phyloP scores from a whole-genome alignment of 23 tunicate species.

The Phallusia fumigata region DNA sequence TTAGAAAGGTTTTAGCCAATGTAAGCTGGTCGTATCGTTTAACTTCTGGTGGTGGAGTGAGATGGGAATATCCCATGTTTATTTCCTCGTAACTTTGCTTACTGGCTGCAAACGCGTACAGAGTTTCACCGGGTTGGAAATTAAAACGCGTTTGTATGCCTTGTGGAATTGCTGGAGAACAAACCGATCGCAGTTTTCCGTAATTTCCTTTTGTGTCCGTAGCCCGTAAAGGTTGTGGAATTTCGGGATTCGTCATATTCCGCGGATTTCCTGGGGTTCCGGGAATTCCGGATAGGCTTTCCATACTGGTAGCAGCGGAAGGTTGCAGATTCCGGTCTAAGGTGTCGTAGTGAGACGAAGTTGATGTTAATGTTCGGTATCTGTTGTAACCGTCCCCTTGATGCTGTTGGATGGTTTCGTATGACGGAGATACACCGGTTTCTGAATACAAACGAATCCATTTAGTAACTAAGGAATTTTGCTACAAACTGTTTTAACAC shows the following conservation, averaged over 20 bases:
- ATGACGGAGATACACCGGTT: no score
- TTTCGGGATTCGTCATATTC: not conserved
- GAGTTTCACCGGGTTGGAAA: not conserved
- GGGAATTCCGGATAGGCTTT: not conserved
- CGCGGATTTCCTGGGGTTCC: not conserved
- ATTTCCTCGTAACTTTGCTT: not conserved
- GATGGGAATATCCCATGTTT: not conserved
- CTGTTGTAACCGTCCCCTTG: not conserved
- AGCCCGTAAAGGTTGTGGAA: not conserved
- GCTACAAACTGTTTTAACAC: no score
- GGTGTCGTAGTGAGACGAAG: not conserved
- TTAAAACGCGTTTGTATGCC: not conserved
- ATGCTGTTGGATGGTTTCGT: no score
- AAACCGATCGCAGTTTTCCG: no score
- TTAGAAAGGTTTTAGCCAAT: not conserved
- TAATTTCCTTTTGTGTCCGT: no score
- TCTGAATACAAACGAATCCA: no score
- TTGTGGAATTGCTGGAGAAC: not conserved
- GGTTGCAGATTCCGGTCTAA: not conserved
- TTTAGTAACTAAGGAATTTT: no score
- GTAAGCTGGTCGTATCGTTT: not conserved
- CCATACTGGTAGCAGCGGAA: not conserved
- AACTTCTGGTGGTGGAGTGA: not conserved
- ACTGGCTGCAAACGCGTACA: not conserved
- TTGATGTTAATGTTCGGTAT: not conserved